Conservation (phyloP, 1,140 invertebrate species). For the Portunus trituberculatus region DNA sequence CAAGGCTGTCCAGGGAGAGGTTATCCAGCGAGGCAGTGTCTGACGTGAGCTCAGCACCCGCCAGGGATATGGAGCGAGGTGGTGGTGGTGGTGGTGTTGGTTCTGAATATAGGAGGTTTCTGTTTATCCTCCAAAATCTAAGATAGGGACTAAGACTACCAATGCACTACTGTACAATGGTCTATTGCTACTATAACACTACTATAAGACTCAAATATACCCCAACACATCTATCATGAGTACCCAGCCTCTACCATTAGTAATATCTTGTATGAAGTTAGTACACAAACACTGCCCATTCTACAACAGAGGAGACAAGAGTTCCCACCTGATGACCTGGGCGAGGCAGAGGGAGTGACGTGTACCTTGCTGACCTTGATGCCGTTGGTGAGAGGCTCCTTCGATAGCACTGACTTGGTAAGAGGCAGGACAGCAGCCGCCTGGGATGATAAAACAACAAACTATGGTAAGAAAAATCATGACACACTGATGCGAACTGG, state of each 20-base stretch:
- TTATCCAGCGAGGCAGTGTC: conserved; percentile 54
- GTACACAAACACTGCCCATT: too few relatives aligned
- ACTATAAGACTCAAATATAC: too few relatives aligned
- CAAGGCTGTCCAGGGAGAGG: conserved; percentile 65
- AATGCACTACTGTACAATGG: too few relatives aligned
- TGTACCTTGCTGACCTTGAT: neutral
- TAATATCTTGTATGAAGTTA: too few relatives aligned
- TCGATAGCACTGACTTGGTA: conserved; percentile 26
- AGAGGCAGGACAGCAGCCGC: conserved; percentile 55
- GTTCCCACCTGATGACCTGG: conserved; percentile 28
- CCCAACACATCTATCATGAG: too few relatives aligned
- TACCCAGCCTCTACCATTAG: too few relatives aligned
- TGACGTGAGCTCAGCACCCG: neutral
- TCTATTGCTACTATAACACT: too few relatives aligned
- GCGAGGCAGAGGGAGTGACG: neutral
- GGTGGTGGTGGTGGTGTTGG: conserved; percentile 62
- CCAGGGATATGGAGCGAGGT: conserved; percentile 64
- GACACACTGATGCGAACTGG: too few relatives aligned
- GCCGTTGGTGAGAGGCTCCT: neutral
- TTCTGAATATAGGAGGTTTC: neutral
- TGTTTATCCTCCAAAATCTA: neutral
- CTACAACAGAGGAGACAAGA: neutral
- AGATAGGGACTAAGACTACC: too few relatives aligned
- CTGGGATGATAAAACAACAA: neutral
- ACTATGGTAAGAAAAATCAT: neutral